Conservation (phyloP, 2,113 vertebrate species). For the Mormyrus lacerda region DNA sequence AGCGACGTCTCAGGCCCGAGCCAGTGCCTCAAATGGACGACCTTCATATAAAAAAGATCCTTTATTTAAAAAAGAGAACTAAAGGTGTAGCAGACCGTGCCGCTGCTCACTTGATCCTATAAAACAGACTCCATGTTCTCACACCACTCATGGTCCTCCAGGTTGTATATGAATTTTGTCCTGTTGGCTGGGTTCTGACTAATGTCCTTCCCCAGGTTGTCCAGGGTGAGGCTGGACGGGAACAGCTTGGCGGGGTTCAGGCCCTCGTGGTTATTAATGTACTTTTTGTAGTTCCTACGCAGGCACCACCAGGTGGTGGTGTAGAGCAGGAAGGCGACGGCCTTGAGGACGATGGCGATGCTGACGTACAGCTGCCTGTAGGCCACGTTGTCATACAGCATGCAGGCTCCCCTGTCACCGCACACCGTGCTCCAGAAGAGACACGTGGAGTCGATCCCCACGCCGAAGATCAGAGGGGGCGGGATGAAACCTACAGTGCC, state of each 20-base stretch:
- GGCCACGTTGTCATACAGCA: constrained; percentile 63
- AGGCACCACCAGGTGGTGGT: constrained; percentile 62
- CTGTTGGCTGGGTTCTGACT: constrained; percentile 52
- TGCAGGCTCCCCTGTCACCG: constrained; percentile 58
- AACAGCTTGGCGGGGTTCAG: constrained; percentile 62
- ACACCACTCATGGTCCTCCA: constrained; percentile 56
- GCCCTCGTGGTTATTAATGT: constrained; percentile 63
- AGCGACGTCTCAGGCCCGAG: neutral
- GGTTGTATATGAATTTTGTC: constrained; percentile 65
- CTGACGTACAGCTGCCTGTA: constrained; percentile 66
- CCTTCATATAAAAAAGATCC: neutral
- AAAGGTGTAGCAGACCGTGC: neutral
- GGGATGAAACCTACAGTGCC: constrained; percentile 59
- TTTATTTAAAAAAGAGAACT: neutral
- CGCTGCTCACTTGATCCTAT: constrained; percentile 32
- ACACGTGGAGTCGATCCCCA: constrained; percentile 67
- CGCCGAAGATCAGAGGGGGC: constrained; percentile 65
- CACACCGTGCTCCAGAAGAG: constrained; percentile 64
- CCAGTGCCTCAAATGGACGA: neutral
- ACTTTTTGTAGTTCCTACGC: constrained; percentile 59
- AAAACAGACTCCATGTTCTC: constrained; percentile 66
- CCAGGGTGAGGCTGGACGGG: constrained; percentile 59
- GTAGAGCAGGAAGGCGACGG: constrained; percentile 57
- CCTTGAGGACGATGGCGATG: constrained; percentile 62
- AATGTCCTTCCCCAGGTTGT: constrained; percentile 58